These are phyloP conservation scores for Asobara japonica DNA, from an alignment of 1,140 invertebrate genomes.

Conservation along the genomic window DNA sequence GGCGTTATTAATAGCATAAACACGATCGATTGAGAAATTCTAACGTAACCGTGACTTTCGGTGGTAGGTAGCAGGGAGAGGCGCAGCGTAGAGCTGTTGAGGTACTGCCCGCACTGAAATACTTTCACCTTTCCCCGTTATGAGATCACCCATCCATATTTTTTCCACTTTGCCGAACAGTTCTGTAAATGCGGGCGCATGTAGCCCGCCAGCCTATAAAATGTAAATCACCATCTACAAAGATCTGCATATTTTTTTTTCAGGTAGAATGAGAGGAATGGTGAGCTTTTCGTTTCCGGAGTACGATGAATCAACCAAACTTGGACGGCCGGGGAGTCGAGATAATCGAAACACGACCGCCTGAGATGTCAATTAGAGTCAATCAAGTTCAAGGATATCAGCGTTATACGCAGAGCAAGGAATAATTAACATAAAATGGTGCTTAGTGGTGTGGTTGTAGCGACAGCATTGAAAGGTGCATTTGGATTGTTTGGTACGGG, in stretches of 20 bases:
- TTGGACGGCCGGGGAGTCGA: constrained; percentile 42
- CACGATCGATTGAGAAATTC: constrained; percentile 34
- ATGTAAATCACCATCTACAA: background rate
- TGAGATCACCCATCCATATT: constrained; percentile 56
- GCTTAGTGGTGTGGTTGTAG: constrained; percentile 76
- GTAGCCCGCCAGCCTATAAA: background rate
- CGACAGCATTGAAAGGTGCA: constrained; percentile 78
- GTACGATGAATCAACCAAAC: constrained; percentile 44
- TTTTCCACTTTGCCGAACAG: too few relatives aligned
- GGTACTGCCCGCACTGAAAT: constrained; percentile 44
- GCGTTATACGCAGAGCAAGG: background rate
- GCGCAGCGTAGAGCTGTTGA: background rate
- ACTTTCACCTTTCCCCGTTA: constrained; percentile 65
- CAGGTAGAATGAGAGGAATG: constrained; percentile 10
- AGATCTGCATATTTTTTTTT: background rate
- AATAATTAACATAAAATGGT: constrained; percentile 68
- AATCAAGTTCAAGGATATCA: constrained; percentile 13
- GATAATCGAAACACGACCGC: constrained; percentile 46
- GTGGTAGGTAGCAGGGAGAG: constrained; percentile 26
- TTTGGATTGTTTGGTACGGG: constrained; percentile 78
- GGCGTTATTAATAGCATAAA: constrained; percentile 25
- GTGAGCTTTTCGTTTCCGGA: background rate
- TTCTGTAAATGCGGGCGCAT: background rate
- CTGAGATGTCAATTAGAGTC: constrained; percentile 38
- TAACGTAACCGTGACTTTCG: constrained; percentile 59